These are phyloP conservation scores for Centropyge bicolor DNA, from an alignment of 2,797 vertebrate species.

Conservation along the genomic window DNA sequence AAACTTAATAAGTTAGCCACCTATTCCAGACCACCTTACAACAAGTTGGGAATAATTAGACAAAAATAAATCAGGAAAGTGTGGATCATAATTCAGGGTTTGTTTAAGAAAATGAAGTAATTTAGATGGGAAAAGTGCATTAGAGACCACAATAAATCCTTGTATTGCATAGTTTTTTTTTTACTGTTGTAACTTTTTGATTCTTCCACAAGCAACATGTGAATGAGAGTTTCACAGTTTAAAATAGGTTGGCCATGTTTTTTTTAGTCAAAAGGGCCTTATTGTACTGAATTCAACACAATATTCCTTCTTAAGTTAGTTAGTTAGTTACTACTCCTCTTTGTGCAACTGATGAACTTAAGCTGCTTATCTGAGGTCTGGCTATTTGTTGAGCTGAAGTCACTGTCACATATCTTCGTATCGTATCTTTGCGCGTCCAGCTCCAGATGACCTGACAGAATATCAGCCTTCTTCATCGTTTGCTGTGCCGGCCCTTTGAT, in stretches of 20 bases:
- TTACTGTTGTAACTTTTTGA: neutral
- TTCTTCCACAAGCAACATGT: neutral
- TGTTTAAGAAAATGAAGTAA: neutral
- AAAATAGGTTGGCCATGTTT: neutral
- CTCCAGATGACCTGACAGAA: conserved; percentile 13
- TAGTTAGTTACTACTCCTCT: neutral
- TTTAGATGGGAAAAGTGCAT: neutral
- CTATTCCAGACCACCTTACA: neutral
- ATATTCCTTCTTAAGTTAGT: neutral
- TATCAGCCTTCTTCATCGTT: neutral
- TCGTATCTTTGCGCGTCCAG: conserved; percentile 13
- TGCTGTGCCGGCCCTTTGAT: conserved; percentile 29
- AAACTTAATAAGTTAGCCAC: neutral
- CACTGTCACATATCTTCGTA: neutral
- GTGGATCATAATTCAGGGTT: neutral
- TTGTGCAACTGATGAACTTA: neutral
- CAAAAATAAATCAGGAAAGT: neutral
- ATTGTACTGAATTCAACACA: neutral
- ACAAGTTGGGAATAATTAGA: neutral
- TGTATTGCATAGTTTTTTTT: neutral
- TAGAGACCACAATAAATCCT: neutral
- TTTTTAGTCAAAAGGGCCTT: neutral
- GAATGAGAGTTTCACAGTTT: neutral
- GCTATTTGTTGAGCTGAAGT: conserved; percentile 11
- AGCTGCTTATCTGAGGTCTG: neutral